These are phyloP conservation scores for Tetragonula clypearis DNA, from an alignment of 1,140 invertebrate species.

Conservation along the genomic window DNA sequence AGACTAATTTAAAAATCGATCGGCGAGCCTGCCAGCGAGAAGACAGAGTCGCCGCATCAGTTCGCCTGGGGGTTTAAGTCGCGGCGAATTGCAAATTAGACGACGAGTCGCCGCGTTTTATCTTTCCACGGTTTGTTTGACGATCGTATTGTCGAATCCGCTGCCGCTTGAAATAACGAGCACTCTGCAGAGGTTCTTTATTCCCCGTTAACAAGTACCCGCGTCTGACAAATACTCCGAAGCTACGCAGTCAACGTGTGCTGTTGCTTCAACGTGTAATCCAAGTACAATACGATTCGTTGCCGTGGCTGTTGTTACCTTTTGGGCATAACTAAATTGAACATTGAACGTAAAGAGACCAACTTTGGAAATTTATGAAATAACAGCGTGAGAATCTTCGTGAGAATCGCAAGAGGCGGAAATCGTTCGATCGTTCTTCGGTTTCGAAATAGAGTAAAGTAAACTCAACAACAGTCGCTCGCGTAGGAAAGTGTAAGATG, in stretches of 20 bases:
- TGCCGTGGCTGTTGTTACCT: background rate
- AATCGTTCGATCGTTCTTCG: too few species aligned
- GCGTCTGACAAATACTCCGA: conserved; percentile 8
- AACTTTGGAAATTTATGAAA: background rate
- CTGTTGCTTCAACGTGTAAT: too few species aligned
- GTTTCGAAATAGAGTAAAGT: too few species aligned
- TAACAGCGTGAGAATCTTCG: too few species aligned
- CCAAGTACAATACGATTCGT: background rate
- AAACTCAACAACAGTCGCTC: too few species aligned
- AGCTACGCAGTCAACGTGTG: too few species aligned
- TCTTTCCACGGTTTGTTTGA: conserved; percentile 2
- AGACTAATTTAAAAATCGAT: background rate
- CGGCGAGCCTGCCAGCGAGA: background rate
- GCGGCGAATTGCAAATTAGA: conserved; percentile 1
- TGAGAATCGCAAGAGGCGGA: too few species aligned
- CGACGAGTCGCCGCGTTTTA: background rate
- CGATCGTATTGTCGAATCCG: background rate
- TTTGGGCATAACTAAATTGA: background rate
- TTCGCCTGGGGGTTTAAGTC: background rate
- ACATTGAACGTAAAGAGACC: background rate
- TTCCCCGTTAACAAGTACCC: background rate
- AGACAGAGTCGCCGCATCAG: background rate
- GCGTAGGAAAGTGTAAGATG: too few species aligned
- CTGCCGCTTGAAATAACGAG: conserved; percentile 14
- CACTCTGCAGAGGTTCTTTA: conserved; percentile 8